Base-by-base conservation (phyloP, 2,113 vertebrate genomes). In the Zapus hudsonius region DNA sequence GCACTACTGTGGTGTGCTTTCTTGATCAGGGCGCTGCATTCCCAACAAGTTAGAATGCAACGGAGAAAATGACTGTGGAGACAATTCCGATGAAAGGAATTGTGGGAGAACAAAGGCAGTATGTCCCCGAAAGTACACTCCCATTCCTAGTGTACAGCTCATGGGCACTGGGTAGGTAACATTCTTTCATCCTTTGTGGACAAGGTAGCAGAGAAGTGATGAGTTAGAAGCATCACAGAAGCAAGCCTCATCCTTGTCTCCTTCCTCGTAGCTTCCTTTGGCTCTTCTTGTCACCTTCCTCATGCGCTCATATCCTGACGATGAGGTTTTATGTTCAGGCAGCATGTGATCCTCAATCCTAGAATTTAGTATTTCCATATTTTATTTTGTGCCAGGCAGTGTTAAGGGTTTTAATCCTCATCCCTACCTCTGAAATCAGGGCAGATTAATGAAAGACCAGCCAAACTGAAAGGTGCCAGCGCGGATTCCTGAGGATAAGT, bases 41-140 rank as follows among this genome's bases (percentile, higher is more conserved):
- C 96, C 98, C 87, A 96, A 94, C 1, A 97, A 96, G 1, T 94
- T 99, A 67, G 96, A 97, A 52, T 99, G 99, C 90, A 99, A 99
- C 96, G 98, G 96, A 38, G 99, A 99, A 97, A 99, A 99, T 52
- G 99, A 99, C 97, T 99, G 99, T 67, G 98, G 98, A 17, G 99
- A 99, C 93, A 99, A 98, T 89, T 99, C 99, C 0, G 99, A 99
- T 42, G 99, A 99, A 98, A 98, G 95, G 67, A 78, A 98, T 69
- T 99, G 99, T 74, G 91, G 20, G 1, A 63, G 36, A 5, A 96
- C 87, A n/a, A 98, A 91, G 33, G 1, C 40, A 0, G 98, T 99
- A 3, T 99, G 99, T 91, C 92, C 94, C 0, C 95, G 89, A 6
- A 96, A 94, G 0, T 98, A 97, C 55, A 94, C 91, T 3, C 97